A percentile compares a stretch with the other conserved stretches of the same genome.
These are phyloP conservation scores for Heterodera schachtii DNA, from an alignment of 1,140 invertebrate species.

Conservation along the genomic window DNA sequence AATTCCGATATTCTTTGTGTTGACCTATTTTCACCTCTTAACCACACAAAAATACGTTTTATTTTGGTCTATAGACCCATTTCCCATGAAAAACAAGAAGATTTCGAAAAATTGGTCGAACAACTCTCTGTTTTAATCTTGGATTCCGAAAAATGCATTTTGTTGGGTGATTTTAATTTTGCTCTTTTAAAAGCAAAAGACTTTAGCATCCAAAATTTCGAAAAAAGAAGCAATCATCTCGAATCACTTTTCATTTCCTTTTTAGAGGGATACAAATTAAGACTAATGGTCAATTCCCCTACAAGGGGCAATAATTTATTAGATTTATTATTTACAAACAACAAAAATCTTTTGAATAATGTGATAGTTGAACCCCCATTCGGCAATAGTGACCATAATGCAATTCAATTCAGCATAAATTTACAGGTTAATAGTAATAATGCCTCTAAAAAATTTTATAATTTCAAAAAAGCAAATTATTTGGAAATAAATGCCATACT, in stretches of 20 bases:
- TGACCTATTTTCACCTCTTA: neutral
- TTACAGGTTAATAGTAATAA: conserved; percentile 5
- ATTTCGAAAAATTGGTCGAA: neutral
- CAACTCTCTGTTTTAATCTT: neutral
- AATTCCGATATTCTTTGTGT: conserved; percentile 2
- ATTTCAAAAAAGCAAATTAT: conserved; percentile 15
- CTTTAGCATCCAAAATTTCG: too few relatives aligned
- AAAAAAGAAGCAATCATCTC: too few relatives aligned
- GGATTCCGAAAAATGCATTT: neutral
- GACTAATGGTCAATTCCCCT: neutral
- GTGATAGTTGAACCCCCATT: neutral
- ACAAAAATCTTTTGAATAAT: neutral
- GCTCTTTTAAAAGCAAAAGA: neutral
- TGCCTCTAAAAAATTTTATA: too few relatives aligned
- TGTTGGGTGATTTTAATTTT: conserved; percentile 12
- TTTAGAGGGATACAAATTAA: neutral
- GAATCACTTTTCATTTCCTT: neutral
- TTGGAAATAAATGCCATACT: neutral
- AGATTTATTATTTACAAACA: conserved; percentile 2
- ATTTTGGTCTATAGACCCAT: conserved; percentile 1
- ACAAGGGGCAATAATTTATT: neutral
- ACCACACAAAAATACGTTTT: neutral
- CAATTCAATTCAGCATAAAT: neutral
- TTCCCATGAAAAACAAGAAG: neutral
- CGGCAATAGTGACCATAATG: conserved; percentile 4